Evolutionary conservation across 92 coral and sea anemone species (phyloP).

Genomic region (Isaurus tuberculatus): DNA sequence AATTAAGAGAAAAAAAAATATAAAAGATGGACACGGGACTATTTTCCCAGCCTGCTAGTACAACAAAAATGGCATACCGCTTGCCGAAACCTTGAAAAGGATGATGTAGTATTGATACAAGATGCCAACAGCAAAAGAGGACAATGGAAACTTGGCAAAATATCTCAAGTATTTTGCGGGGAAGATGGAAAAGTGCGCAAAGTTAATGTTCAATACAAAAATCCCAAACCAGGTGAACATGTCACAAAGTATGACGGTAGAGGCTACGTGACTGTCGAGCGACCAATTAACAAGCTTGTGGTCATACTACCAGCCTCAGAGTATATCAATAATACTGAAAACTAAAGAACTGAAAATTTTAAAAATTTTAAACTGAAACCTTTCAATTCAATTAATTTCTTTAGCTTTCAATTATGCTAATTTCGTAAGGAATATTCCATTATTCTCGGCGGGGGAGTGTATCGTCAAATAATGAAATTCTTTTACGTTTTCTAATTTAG

Average conservation of each 20-base stretch:
- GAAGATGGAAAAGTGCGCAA: constrained; percentile 53
- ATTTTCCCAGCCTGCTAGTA: constrained; percentile 60
- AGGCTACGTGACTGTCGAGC: constrained; percentile 56
- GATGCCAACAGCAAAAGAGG: constrained; percentile 15
- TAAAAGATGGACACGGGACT: constrained; percentile 61
- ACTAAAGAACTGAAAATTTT: too few relatives aligned
- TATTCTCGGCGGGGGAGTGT: too few relatives aligned
- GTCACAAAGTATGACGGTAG: constrained; percentile 49
- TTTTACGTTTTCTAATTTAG: too few relatives aligned
- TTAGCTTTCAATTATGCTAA: too few relatives aligned
- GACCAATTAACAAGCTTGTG: constrained; percentile 57
- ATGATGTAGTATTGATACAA: constrained; percentile 66
- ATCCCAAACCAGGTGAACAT: constrained; percentile 47
- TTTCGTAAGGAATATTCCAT: too few relatives aligned
- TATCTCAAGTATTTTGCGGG: constrained; percentile 55
- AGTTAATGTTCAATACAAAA: constrained; percentile 50
- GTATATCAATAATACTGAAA: too few relatives aligned
- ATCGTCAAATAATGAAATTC: too few relatives aligned
- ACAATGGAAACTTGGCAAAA: constrained; percentile 69
- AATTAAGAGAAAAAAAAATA: too few relatives aligned
- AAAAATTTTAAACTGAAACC: too few relatives aligned
- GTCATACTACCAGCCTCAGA: constrained; percentile 37
- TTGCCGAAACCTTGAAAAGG: constrained; percentile 52
- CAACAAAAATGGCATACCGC: constrained; percentile 72
- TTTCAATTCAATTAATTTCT: too few relatives aligned